Evolutionary conservation across 2,888 invertebrate genomes (phyloP), one percentile per base, ranked within the genome.

Genomic region (Amphipyra berbera): DNA sequence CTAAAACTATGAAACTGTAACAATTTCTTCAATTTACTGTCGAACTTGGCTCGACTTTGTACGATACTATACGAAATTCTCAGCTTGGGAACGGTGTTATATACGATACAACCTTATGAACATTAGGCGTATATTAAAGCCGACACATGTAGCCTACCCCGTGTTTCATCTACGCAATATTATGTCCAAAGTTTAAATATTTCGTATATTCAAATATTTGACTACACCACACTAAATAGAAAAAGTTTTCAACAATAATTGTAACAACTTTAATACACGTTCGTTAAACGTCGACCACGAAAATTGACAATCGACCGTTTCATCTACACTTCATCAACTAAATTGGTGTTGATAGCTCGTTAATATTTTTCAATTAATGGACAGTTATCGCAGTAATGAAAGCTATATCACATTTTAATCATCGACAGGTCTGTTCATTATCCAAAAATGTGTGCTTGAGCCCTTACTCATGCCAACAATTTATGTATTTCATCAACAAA

Each of bases 1-100:
- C 55, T 72, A 46, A 72, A 72, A 65, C 77, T 74, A 64, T 64
- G 67, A 63, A 77, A 76, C 68, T 61, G 47, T 58, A 61, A 70
- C 57, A 55, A 66, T 73, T 70, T 64, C 65, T 76, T 73, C 73
- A 76, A 73, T 76, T 73, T 73, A 76, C 21, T 60, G 52, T 68
- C 59, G 61, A 73, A 73, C 76, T 76, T 76, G 44, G 42, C 50
- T 56, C 52, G 27, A 57, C 42, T 57, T 57, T 52, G 50, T 42
- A 41, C 46, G 45, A 21, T 42, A 50, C 55, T 64, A 52, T 69
- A 56, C 45, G 13, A 52, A 76, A 61, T 65, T 65, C 56, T 54
- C 56, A 48, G 49, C 33, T 55, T 35, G 30, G 42, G 38, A 63
- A 41, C 49, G 33, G 45, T 37, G 48, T 71, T 67, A 62, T 48